Percentiles rank a stretch among this genome's conserved stretches.
phyloP scores from a whole-genome alignment of 2,797 vertebrate species.

The Saxicola maurus region DNA sequence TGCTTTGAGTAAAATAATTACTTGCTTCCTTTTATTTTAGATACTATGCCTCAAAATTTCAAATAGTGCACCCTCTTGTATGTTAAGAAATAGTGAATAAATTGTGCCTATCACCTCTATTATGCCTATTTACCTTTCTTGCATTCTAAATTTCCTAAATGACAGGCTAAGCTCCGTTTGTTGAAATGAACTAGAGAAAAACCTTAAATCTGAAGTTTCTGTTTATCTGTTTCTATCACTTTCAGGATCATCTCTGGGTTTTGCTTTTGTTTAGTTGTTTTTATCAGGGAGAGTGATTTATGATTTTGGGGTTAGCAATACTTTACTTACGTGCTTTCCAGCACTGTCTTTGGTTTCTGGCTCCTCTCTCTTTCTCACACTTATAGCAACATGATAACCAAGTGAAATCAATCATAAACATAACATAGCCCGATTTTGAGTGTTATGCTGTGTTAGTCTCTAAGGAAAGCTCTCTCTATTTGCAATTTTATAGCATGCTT shows the following conservation, averaged over 20 bases:
- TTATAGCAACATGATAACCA: background rate
- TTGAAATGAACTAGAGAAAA: background rate
- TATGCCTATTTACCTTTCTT: background rate
- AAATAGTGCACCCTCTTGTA: background rate
- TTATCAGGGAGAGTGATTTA: background rate
- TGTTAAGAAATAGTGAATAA: background rate
- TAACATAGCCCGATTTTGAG: background rate
- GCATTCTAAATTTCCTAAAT: background rate
- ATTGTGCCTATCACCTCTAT: background rate
- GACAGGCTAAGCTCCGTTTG: background rate
- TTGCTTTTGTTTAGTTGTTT: background rate
- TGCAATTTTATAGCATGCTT: slow-evolving; percentile 56
- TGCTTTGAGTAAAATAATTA: background rate
- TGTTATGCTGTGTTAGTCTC: slow-evolving; percentile 12
- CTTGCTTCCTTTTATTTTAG: background rate
- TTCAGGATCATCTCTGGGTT: background rate
- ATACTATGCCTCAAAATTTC: background rate
- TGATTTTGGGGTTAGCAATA: background rate
- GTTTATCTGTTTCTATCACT: background rate
- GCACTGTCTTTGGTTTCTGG: background rate
- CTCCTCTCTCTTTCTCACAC: slow-evolving; percentile 41
- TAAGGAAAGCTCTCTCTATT: slow-evolving; percentile 50
- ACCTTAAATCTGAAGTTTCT: background rate
- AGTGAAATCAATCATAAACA: slow-evolving; percentile 34
- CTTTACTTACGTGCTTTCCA: background rate